A percentile compares a stretch with the other conserved stretches of the same genome.
phyloP scores from a whole-genome alignment of 2,113 vertebrate genomes.

The Chlorodrepanis virens region DNA sequence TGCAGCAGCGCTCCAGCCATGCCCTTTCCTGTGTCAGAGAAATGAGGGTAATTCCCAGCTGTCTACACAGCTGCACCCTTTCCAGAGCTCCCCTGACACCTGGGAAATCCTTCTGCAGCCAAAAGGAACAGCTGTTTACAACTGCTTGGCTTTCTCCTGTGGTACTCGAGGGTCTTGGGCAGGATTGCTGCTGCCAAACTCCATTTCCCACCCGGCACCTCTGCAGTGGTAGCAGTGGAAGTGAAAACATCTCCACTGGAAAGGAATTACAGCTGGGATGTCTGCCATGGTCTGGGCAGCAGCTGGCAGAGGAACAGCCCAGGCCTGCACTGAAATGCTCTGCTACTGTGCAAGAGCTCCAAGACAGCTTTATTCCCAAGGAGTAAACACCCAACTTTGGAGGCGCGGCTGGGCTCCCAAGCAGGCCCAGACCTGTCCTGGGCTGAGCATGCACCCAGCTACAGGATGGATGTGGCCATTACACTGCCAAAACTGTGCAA shows the following conservation, averaged over 20 bases:
- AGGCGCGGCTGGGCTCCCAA: fast-evolving
- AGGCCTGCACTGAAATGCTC: background rate
- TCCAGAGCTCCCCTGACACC: background rate
- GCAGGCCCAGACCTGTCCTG: background rate
- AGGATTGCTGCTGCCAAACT: background rate
- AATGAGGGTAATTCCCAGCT: background rate
- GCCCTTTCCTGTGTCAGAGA: background rate
- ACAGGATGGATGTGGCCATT: background rate
- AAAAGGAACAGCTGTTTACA: background rate
- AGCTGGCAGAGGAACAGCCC: background rate
- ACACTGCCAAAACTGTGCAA: background rate
- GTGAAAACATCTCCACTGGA: fast-evolving
- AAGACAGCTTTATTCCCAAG: background rate
- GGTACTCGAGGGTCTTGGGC: background rate
- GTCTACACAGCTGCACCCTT: background rate
- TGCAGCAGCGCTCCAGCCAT: background rate
- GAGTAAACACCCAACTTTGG: background rate
- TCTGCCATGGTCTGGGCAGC: background rate
- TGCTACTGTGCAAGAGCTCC: background rate
- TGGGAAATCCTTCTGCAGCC: background rate
- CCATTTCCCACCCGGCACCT: background rate
- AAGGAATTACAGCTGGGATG: background rate
- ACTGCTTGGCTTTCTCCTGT: background rate
- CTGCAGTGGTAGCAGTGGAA: background rate
- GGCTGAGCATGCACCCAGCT: background rate